Evolutionary conservation across 2,888 invertebrate species (phyloP).

Genomic region (Seira ritae): DNA sequence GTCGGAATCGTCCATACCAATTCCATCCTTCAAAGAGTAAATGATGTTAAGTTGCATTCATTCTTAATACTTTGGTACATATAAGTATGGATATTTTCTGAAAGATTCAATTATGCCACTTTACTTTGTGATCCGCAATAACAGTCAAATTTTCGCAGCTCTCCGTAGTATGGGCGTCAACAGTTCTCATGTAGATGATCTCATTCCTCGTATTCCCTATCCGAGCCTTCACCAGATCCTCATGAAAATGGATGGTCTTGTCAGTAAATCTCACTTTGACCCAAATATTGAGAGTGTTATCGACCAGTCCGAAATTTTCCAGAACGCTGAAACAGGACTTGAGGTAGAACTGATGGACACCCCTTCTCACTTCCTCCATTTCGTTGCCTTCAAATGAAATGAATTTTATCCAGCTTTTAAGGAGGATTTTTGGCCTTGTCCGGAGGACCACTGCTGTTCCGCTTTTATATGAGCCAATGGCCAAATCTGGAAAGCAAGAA

Average conservation of each 20-base stretch:
- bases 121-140: not conserved
- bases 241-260: constrained; percentile 18
- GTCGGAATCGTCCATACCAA: constrained; percentile 40
- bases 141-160: constrained; percentile 24
- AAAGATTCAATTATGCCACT: not conserved
- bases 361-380: not conserved
- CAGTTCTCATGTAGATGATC: constrained; percentile 17
- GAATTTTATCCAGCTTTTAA: constrained; percentile 35
- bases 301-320: constrained; percentile 32
- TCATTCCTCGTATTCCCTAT: constrained; percentile 11
- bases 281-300: constrained; percentile 25
- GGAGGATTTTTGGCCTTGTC: constrained; percentile 34
- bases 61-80: not conserved
- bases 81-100: not conserved
- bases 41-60: not conserved
- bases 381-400: not conserved
- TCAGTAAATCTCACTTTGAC: constrained; percentile 31
- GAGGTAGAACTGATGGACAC: not conserved
- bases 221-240: not conserved
- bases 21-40: constrained; percentile 4
- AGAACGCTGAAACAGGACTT: constrained; percentile 31
- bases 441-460: constrained; percentile 49
- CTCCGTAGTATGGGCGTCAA: not conserved
- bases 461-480: constrained; percentile 58
- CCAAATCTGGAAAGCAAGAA: constrained; percentile 46